These are phyloP conservation scores for Neodontobutis hainanensis DNA, from an alignment of 2,113 vertebrate species.

Conservation along the genomic window DNA sequence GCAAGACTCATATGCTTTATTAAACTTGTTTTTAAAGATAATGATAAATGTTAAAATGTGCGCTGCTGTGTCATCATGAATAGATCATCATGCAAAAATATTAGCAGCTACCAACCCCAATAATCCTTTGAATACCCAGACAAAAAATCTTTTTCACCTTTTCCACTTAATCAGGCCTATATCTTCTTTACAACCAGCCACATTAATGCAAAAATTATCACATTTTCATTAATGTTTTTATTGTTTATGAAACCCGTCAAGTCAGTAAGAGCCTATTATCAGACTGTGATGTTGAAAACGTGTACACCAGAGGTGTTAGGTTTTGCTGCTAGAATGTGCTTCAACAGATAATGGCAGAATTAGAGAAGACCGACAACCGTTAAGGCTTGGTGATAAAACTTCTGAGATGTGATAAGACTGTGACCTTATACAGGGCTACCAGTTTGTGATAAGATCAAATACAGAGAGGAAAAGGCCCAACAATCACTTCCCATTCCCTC, in stretches of 20 bases:
- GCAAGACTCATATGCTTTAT: too few species aligned
- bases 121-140: not conserved
- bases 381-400: constrained; percentile 32
- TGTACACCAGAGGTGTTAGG: not conserved
- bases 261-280: constrained; percentile 10
- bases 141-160: not conserved
- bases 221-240: not conserved
- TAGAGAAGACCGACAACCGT: constrained; percentile 31
- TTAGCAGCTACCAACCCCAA: not conserved
- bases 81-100: not conserved
- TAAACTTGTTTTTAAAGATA: too few species aligned
- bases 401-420: constrained; percentile 41
- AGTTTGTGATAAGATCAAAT: not conserved
- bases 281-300: not conserved
- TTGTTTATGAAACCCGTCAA: not conserved
- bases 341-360: constrained; percentile 49
- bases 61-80: not conserved
- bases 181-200: not conserved
- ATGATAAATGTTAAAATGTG: too few species aligned
- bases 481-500: not conserved
- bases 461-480: not conserved
- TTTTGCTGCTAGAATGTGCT: constrained; percentile 31
- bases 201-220: not conserved
- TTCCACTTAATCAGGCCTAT: too few species aligned
- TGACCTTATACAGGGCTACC: constrained; percentile 22